A percentile compares a stretch with the other conserved stretches of the same genome.
These are phyloP conservation scores for Drosophila cracens DNA, from an alignment of 2,888 invertebrate genomes.

Conservation along the genomic window DNA sequence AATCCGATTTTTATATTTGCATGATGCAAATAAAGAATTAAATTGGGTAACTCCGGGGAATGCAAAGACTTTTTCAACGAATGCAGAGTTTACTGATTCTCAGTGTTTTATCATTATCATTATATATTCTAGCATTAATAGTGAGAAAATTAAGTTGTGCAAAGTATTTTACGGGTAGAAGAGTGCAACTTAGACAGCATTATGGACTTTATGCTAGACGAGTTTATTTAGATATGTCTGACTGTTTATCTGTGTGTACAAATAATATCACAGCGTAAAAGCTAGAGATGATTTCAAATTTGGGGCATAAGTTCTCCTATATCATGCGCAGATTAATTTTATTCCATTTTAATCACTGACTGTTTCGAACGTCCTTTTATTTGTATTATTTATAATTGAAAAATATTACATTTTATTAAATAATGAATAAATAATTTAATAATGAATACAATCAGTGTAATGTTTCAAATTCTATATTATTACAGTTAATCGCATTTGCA, in stretches of 20 bases:
- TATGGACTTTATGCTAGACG: neutral
- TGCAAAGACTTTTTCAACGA: neutral
- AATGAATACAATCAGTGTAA: neutral
- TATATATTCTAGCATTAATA: neutral
- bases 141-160: neutral
- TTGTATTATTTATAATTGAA: neutral
- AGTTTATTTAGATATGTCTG: neutral
- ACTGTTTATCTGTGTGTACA: neutral
- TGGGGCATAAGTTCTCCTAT: neutral
- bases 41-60: neutral
- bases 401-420: neutral
- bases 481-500: neutral
- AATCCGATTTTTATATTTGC: neutral
- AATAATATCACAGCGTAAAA: no score
- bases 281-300: neutral
- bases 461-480: neutral
- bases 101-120: neutral
- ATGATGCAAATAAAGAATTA: neutral
- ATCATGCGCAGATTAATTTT: neutral
- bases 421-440: neutral
- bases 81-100: neutral
- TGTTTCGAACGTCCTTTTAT: neutral
- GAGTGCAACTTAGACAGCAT: neutral
- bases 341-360: no score
- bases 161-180: neutral